These are phyloP conservation scores for Xanthia togata DNA, from an alignment of 2,888 invertebrate genomes.

Conservation along the genomic window DNA sequence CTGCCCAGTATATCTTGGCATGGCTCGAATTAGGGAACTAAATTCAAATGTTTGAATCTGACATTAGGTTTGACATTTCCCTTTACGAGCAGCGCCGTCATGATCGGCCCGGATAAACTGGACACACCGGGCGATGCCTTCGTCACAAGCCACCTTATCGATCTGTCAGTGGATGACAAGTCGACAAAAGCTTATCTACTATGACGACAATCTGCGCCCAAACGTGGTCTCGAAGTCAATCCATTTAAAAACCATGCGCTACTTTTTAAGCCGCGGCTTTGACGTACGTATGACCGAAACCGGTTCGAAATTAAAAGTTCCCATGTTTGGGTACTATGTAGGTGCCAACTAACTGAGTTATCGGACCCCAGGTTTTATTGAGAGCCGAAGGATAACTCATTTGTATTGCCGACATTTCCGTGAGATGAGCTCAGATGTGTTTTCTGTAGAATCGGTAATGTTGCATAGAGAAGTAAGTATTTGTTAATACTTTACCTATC, in stretches of 20 bases:
- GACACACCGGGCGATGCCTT: slow-evolving; percentile 16
- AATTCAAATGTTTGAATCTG: slow-evolving; percentile 19
- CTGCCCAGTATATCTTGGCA: slow-evolving; percentile 32
- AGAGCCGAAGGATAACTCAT: slow-evolving; percentile 20
- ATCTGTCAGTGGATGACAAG: slow-evolving; percentile 48
- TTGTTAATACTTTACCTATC: too few relatives aligned
- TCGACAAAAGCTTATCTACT: slow-evolving; percentile 55
- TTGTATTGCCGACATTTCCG: slow-evolving; percentile 5
- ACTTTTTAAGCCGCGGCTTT: slow-evolving; percentile 45
- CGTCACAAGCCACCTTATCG: slow-evolving; percentile 29
- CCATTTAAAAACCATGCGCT: slow-evolving; percentile 43
- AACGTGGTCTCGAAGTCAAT: slow-evolving; percentile 55
- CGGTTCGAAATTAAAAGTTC: slow-evolving; percentile 46
- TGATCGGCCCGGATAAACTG: slow-evolving; percentile 1
- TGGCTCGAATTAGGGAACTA: slow-evolving; percentile 25
- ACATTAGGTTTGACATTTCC: slow-evolving; percentile 7
- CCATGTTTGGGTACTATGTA: slow-evolving; percentile 46
- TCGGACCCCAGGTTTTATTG: slow-evolving; percentile 24
- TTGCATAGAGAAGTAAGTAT: too few relatives aligned
- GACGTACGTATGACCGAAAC: slow-evolving; percentile 46
- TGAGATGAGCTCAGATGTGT: slow-evolving; percentile 1
- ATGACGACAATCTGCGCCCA: slow-evolving; percentile 56
- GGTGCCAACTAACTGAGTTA: slow-evolving; percentile 31
- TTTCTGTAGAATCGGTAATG: neutral
- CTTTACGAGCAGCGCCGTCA: slow-evolving; percentile 8